phyloP scores from a whole-genome alignment of 2,797 vertebrate genomes.

The Coranthus polyacanthus region DNA sequence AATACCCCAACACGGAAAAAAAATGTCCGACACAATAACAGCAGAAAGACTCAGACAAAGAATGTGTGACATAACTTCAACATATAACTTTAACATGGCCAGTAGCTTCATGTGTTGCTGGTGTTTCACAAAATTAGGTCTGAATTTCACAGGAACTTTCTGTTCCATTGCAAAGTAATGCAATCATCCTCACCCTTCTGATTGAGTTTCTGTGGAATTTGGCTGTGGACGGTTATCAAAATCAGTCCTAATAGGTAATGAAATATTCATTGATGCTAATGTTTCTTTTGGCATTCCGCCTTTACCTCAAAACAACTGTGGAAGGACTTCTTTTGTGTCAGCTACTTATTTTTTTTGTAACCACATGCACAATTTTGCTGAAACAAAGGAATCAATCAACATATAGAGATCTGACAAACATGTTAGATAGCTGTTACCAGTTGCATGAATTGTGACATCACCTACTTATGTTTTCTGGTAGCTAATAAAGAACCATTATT shows the following conservation, averaged over 20 bases:
- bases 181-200: not conserved
- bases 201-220: slow-evolving; percentile 30
- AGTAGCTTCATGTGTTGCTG: slow-evolving; percentile 14
- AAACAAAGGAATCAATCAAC: slow-evolving; percentile 7
- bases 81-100: not conserved
- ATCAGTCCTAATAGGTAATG: slow-evolving; percentile 48
- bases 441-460: slow-evolving; percentile 9
- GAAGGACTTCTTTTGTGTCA: slow-evolving; percentile 25
- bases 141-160: slow-evolving; percentile 14
- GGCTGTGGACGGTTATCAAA: slow-evolving; percentile 41
- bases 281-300: slow-evolving; percentile 57
- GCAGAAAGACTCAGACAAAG: too few species aligned
- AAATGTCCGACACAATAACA: slow-evolving; percentile 41
- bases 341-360: not conserved
- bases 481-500: not conserved
- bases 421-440: too few species aligned
- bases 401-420: not conserved
- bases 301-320: slow-evolving; percentile 41
- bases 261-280: slow-evolving; percentile 65
- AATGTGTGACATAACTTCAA: slow-evolving; percentile 29
- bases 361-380: slow-evolving; percentile 1
- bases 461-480: slow-evolving; percentile 5
- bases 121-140: slow-evolving; percentile 23
- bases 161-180: slow-evolving; percentile 21
- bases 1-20: slow-evolving; percentile 40